Evolutionary conservation across 1,140 invertebrate genomes (phyloP).

Genomic region (Ceratosolen solmsi): DNA sequence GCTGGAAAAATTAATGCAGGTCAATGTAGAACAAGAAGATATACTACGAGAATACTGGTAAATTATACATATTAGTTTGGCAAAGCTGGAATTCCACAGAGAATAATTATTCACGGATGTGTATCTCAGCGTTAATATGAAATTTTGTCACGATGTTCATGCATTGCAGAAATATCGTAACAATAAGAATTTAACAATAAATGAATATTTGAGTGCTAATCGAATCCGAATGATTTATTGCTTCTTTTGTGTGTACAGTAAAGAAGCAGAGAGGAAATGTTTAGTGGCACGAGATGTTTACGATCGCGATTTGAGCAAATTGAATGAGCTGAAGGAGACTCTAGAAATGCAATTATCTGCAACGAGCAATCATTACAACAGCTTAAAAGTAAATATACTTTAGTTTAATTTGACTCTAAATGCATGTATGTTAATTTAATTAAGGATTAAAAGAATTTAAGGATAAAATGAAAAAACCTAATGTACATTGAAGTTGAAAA

Average conservation of each 20-base stretch:
- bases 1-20: conserved; percentile 39
- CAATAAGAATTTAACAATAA: too few species aligned
- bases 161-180: too few species aligned
- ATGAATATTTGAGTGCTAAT: too few species aligned
- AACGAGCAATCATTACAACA: conserved; percentile 44
- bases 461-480: too few species aligned
- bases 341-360: conserved; percentile 51
- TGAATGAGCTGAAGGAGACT: conserved; percentile 53
- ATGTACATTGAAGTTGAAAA: too few species aligned
- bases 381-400: conserved; percentile 53
- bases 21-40: conserved; percentile 47
- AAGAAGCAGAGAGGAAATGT: conserved; percentile 49
- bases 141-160: too few species aligned
- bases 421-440: too few species aligned
- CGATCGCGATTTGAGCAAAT: conserved; percentile 55
- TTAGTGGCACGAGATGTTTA: conserved; percentile 53
- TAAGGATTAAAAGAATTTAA: too few species aligned
- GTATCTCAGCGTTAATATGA: too few species aligned
- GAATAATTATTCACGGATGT: too few species aligned
- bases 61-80: neutral
- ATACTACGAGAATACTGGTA: conserved; percentile 40
- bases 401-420: neutral
- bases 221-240: neutral
- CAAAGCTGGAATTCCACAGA: too few species aligned
- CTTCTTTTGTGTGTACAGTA: conserved; percentile 47